phyloP scores from a whole-genome alignment of 2,888 invertebrate species.

The Amphiduros pacificus region DNA sequence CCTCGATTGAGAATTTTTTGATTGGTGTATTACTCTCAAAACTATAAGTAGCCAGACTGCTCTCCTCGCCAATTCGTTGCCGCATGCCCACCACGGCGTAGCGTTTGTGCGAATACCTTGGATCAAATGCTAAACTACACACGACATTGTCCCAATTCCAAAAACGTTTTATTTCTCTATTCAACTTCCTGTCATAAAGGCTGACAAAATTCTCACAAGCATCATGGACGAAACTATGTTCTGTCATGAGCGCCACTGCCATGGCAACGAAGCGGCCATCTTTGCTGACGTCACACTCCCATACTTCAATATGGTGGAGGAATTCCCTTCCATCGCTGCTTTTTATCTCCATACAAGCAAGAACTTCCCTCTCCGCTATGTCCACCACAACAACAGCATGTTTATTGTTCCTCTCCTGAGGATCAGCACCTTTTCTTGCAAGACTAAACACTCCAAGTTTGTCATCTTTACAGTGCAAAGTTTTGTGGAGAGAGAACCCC shows the following conservation, averaged over 20 bases:
- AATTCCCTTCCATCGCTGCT: not conserved
- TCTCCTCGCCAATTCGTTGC: not conserved
- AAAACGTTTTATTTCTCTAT: not conserved
- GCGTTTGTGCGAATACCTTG: not conserved
- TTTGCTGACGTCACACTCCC: conserved; percentile 1
- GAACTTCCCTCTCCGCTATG: not conserved
- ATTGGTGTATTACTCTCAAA: not conserved
- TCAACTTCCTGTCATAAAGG: not conserved
- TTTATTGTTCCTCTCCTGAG: not conserved
- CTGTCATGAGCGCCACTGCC: not conserved
- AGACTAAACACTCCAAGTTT: not conserved
- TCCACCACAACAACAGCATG: not conserved
- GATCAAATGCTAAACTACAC: not conserved
- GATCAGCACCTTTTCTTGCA: not conserved
- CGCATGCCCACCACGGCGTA: not conserved
- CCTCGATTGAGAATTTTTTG: not conserved
- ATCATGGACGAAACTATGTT: not conserved
- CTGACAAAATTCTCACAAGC: not conserved
- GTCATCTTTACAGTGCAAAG: not conserved
- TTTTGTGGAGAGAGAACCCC: not conserved
- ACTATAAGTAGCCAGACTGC: not conserved
- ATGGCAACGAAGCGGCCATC: conserved; percentile 1
- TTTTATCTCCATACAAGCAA: not conserved
- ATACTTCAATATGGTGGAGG: not conserved
- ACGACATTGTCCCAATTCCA: not conserved